phyloP scores from a whole-genome alignment of 2,888 invertebrate genomes.

The Blomia tropicalis region DNA sequence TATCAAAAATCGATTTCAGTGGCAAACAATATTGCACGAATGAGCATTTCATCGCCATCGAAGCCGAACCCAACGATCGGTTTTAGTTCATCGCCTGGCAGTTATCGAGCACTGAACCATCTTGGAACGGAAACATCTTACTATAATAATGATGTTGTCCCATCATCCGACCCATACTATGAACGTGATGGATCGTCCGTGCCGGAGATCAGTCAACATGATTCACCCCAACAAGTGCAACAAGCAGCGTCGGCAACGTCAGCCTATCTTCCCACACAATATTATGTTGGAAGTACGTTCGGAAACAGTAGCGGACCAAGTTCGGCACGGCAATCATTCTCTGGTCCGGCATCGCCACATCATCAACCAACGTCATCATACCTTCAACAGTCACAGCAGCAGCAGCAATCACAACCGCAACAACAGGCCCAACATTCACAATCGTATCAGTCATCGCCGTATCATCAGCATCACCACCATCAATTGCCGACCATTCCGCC shows the following conservation, averaged over 20 bases:
- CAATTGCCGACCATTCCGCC: neutral
- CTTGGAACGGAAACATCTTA: neutral
- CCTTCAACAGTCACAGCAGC: neutral
- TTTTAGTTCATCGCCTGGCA: constrained; percentile 6
- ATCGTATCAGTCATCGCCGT: too few relatives aligned
- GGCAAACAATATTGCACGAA: constrained; percentile 40
- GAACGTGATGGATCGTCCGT: neutral
- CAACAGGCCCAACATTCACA: neutral
- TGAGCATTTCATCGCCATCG: constrained; percentile 11
- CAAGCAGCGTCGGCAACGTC: neutral
- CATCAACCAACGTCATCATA: neutral
- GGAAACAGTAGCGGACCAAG: neutral
- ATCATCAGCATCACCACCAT: neutral
- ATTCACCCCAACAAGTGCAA: neutral
- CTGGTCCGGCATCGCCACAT: constrained; percentile 9
- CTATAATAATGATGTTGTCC: constrained; percentile 3
- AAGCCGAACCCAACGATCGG: constrained; percentile 5
- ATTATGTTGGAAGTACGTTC: neutral
- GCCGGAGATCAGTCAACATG: neutral
- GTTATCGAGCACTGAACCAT: constrained; percentile 1
- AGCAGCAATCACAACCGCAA: neutral
- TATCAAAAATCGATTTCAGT: constrained; percentile 62
- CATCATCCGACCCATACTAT: neutral
- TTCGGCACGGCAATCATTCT: constrained; percentile 3
- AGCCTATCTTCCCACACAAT: neutral